Percentiles rank a stretch among this genome's conserved stretches.
phyloP scores from a whole-genome alignment of 2,888 invertebrate genomes.

The Drosophila phalerata region DNA sequence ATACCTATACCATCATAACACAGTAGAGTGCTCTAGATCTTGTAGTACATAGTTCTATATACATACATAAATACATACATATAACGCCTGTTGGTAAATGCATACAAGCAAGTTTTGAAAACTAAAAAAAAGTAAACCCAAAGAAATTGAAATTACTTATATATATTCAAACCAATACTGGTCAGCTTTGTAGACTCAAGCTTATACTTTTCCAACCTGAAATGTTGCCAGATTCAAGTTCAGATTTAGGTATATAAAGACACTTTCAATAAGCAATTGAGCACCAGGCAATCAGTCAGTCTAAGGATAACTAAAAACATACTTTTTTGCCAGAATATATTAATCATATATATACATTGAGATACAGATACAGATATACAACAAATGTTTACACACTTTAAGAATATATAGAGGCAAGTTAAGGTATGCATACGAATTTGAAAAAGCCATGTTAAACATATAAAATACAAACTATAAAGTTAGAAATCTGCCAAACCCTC shows the following conservation, averaged over 20 bases:
- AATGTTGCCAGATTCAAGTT: conserved; percentile 8
- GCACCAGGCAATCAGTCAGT: conserved; percentile 73
- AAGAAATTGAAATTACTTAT: conserved; percentile 42
- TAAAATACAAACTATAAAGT: conserved; percentile 22
- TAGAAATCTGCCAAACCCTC: conserved; percentile 29
- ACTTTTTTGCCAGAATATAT: conserved; percentile 69
- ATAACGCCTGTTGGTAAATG: conserved; percentile 64
- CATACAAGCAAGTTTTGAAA: conserved; percentile 46
- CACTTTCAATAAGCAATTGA: conserved; percentile 62
- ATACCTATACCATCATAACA: conserved; percentile 13
- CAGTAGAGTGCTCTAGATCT: conserved; percentile 67
- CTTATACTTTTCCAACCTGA: conserved; percentile 40
- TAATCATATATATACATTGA: conserved; percentile 34
- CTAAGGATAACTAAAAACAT: conserved; percentile 59
- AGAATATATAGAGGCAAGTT: conserved; percentile 50
- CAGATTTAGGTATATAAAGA: conserved; percentile 9
- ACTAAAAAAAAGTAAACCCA: conserved; percentile 21
- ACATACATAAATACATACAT: conserved; percentile 6
- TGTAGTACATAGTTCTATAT: conserved; percentile 57
- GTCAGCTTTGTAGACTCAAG: conserved; percentile 31
- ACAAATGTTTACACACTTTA: conserved; percentile 34
- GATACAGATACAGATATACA: conserved; percentile 16
- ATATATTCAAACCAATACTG: conserved; percentile 20
- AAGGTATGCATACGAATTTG: conserved; percentile 60
- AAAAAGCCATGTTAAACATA: conserved; percentile 67